These are phyloP conservation scores for Apis cerana DNA, from an alignment of 1,140 invertebrate species.

Conservation along the genomic window DNA sequence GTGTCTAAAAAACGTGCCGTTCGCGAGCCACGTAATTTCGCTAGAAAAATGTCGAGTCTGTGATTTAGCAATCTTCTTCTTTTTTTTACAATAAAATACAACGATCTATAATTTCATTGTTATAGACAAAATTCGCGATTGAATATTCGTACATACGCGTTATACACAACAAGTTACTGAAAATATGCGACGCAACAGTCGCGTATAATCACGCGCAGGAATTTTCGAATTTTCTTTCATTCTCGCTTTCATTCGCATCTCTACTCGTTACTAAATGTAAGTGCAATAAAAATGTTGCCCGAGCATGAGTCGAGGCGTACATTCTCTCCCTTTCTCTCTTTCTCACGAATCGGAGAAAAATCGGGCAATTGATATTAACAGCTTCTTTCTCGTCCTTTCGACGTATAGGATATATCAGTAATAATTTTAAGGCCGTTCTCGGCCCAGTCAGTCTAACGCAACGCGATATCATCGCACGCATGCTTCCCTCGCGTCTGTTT, in stretches of 20 bases:
- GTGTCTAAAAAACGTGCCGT: constrained; percentile 43
- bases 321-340: background rate
- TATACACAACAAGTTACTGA: constrained; percentile 26
- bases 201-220: constrained; percentile 5
- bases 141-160: constrained; percentile 52
- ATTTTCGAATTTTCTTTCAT: background rate
- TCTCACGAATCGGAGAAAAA: constrained; percentile 9
- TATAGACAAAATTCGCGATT: constrained; percentile 46
- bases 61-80: constrained; percentile 52
- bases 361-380: constrained; percentile 12
- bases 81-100: constrained; percentile 80
- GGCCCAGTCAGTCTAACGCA: constrained; percentile 3
- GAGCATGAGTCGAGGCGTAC: constrained; percentile 43
- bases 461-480: background rate
- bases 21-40: constrained; percentile 60
- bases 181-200: background rate
- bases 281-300: constrained; percentile 31
- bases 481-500: background rate
- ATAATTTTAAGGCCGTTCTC: background rate
- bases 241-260: constrained; percentile 21
- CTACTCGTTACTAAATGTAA: background rate
- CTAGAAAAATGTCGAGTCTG: constrained; percentile 73
- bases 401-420: background rate
- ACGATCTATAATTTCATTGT: constrained; percentile 64
- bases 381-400: background rate